These are phyloP conservation scores for Himalopsyche tibetana DNA, from an alignment of 2,888 invertebrate genomes.

Conservation along the genomic window DNA sequence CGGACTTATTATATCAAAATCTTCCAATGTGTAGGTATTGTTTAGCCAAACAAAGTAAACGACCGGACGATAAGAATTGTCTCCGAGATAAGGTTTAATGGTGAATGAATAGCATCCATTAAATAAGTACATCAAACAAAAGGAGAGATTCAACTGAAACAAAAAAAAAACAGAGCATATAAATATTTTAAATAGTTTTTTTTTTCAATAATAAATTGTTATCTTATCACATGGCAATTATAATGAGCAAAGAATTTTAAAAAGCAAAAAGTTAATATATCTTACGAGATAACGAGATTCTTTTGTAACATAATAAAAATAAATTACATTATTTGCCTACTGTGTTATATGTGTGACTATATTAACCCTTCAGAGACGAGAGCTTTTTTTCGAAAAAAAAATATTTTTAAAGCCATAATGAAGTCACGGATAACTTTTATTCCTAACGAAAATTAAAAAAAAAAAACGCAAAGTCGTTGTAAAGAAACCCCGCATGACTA, in stretches of 20 bases:
- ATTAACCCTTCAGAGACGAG: too few species aligned
- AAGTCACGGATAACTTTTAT: too few species aligned
- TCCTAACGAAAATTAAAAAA: too few species aligned
- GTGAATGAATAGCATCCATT: slow-evolving; percentile 53
- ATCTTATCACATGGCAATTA: not conserved
- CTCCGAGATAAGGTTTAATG: slow-evolving; percentile 38
- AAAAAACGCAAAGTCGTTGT: too few species aligned
- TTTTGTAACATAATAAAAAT: not conserved
- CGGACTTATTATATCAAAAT: slow-evolving; percentile 45
- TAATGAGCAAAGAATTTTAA: not conserved
- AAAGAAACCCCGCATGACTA: too few species aligned
- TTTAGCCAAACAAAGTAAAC: slow-evolving; percentile 48
- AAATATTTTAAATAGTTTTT: not conserved
- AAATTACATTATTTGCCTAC: not conserved
- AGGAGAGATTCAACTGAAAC: slow-evolving; percentile 51
- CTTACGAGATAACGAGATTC: not conserved
- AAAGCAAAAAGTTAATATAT: not conserved
- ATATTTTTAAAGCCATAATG: too few species aligned
- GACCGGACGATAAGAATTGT: slow-evolving; percentile 45
- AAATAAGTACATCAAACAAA: slow-evolving; percentile 49
- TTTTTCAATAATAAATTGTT: not conserved
- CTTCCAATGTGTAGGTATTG: slow-evolving; percentile 47
- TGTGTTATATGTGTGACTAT: not conserved
- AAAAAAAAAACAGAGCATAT: slow-evolving; percentile 15
- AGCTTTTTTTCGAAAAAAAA: too few species aligned